Percentiles rank a stretch among this genome's conserved stretches.
Evolutionary conservation across 2,113 vertebrate species (phyloP).

Genomic region (Muntiacus reevesi): DNA sequence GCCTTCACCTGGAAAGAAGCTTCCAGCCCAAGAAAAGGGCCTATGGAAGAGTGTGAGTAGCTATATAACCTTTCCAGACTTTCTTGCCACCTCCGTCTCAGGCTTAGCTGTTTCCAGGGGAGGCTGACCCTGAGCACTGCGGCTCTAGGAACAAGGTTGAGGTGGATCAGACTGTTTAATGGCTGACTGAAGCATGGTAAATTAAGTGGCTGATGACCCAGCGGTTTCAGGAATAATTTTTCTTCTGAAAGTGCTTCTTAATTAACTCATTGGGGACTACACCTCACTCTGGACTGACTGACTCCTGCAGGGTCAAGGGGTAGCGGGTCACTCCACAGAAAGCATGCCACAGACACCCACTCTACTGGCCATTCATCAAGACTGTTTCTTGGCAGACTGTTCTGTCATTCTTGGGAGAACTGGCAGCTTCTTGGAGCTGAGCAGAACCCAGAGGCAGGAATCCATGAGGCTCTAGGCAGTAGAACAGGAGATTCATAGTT

Average conservation of each 20-base stretch:
- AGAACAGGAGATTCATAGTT: background rate
- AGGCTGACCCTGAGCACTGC: background rate
- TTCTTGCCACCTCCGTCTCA: background rate
- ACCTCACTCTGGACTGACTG: background rate
- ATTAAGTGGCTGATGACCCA: background rate
- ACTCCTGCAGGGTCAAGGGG: background rate
- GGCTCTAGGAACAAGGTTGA: background rate
- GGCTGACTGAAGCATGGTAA: background rate
- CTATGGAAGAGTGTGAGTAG: accelerated
- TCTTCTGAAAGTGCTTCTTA: background rate
- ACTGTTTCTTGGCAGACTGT: background rate
- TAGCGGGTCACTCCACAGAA: background rate
- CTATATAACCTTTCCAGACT: background rate
- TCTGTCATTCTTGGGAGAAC: background rate
- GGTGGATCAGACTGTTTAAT: background rate
- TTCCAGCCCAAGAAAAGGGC: background rate
- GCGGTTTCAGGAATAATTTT: background rate
- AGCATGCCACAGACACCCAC: background rate
- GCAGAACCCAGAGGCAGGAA: background rate
- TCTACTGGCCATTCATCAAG: background rate
- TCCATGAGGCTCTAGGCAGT: background rate
- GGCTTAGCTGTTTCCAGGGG: background rate
- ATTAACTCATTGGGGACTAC: background rate
- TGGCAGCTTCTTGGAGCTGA: background rate
- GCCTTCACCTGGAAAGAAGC: background rate